phyloP scores from a whole-genome alignment of 1,140 invertebrate genomes.

The Zaprionus camerounensis region DNA sequence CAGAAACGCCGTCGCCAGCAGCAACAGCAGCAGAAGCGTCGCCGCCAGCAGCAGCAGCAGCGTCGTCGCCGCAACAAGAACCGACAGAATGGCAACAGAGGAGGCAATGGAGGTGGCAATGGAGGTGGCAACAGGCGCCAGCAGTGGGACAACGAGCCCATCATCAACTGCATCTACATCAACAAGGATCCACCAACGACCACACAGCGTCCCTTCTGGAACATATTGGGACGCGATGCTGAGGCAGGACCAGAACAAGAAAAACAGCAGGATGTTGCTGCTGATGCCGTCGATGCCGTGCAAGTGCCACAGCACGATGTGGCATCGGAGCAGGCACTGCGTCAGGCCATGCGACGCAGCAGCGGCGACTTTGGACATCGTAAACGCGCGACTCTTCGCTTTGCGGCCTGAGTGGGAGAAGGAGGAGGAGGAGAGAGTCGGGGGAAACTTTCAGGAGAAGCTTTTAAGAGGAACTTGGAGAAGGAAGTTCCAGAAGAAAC shows the following conservation, averaged over 20 bases:
- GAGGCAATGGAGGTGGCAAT: slow-evolving; percentile 1
- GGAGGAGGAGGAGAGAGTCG: not conserved
- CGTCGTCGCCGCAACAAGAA: slow-evolving; percentile 45
- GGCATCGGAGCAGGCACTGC: slow-evolving; percentile 7
- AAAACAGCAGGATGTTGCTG: not conserved
- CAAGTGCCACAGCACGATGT: slow-evolving; percentile 1
- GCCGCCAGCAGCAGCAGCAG: slow-evolving; percentile 50
- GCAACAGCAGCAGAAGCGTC: slow-evolving; percentile 42
- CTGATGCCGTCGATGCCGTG: not conserved
- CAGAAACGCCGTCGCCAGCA: slow-evolving; percentile 37
- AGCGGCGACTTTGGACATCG: slow-evolving; percentile 64
- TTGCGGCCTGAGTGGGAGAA: slow-evolving; percentile 45
- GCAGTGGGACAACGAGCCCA: slow-evolving; percentile 63
- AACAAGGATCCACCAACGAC: slow-evolving; percentile 74
- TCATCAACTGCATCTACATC: slow-evolving; percentile 80
- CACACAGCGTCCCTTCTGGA: slow-evolving; percentile 78
- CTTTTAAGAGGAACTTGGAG: not conserved
- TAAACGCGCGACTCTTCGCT: slow-evolving; percentile 68
- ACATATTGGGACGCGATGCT: slow-evolving; percentile 66
- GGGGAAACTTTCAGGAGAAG: no score
- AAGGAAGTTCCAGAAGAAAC: not conserved
- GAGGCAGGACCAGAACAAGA: not conserved
- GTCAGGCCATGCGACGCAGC: slow-evolving; percentile 50
- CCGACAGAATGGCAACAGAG: slow-evolving; percentile 32
- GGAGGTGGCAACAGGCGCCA: slow-evolving; percentile 39